Evolutionary conservation across 2,113 vertebrate genomes (phyloP), one percentile per base, ranked within the genome.

Genomic region (Vombatus ursinus): DNA sequence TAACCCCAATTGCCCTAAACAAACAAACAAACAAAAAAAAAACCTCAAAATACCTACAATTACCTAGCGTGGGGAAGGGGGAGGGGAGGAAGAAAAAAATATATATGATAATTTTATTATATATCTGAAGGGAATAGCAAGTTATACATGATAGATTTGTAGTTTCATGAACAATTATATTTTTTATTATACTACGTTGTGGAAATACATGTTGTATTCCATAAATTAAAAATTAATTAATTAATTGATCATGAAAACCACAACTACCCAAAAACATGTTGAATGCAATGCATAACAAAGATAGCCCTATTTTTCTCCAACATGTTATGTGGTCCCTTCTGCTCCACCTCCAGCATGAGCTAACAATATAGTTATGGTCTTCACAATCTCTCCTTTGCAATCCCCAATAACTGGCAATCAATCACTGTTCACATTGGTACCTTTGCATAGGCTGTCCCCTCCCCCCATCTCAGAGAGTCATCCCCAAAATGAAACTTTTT

Each of bases 191-290:
- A 37, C 31, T 31, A 31, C 12, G 4, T 68, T 37, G 14, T 68
- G 28, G 28, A 61, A n/a, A 68, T 68, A 16, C 11, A 28, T 57
- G 8, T 57, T 68, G 16, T 37, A 68, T 37, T 37, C 14, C 31
- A 68, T 31, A 68, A 37, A 37, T 91, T 90, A 53, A 90, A 50
- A 93, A 89, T 31, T 52, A 92, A 96, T 94, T 47, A 31, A 28
- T 25, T 50, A 25, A 44, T n/a, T 8, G 90, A 94, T 6, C 10
- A 52, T 93, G 52, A 19, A 50, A 77, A 47, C 22, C 25, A 57
- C 24, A 68, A 37, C 11, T n/a, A 37, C 4, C 16, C n/a, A 22
- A 44, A 23, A 44, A 84, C 19, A 84, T 7, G 2, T 23, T 44
- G 37, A 84, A 84, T 23, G 37, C 19, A 7, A 44, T 2, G 3